Evolutionary conservation across 2,797 vertebrate genomes (phyloP), one percentile per base, ranked within the genome.

Genomic region (Oceanodroma leucorhoa): DNA sequence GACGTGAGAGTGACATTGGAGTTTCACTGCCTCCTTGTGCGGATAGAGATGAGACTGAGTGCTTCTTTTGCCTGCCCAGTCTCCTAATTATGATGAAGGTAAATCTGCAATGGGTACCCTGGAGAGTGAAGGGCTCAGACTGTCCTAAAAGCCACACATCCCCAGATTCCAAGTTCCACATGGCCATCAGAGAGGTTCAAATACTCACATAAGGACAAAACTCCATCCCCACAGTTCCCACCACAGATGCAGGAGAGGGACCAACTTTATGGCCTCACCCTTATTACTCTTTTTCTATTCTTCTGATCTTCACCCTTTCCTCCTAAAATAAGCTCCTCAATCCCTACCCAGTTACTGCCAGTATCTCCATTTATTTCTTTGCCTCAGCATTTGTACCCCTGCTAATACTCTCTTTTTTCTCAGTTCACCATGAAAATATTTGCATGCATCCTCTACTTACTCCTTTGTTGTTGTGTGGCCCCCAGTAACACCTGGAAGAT

Each of bases 1-100:
- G 8, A 53, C 0, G 0, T 19, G 21, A 30, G 14, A 76, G 11
- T 43, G 43, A 34, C 1, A 2, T 57, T 69, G 54, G 30, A 27
- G 8, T 46, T 69, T 87, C 45, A 29, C 11, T 18, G 12, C 53
- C 6, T 57, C 27, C 15, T 62, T 83, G 51, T 30, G 9, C 1
- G 2, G 21, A 16, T 3, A 71, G 36, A 73, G 16, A 34, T 30
- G 11, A 65, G 23, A 29, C n/a, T 53, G 26, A 65, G 14, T 17
- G 50, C 18, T 58, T 69, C 11, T 72, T 60, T 69, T 62, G 27
- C 24, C 21, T 57, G 8, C 16, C 7, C 34, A 34, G 30, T 60
- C 16, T 89, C 34, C 43, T n/a, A 23, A 66, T 54, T 77, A 30
- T 18, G 22, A 21, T 57, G 18, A 51, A 67, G 23, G 40, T 29